Evolutionary conservation across 2,113 vertebrate genomes (phyloP), one percentile per base, ranked within the genome.

Genomic region (Cardinalis cardinalis): DNA sequence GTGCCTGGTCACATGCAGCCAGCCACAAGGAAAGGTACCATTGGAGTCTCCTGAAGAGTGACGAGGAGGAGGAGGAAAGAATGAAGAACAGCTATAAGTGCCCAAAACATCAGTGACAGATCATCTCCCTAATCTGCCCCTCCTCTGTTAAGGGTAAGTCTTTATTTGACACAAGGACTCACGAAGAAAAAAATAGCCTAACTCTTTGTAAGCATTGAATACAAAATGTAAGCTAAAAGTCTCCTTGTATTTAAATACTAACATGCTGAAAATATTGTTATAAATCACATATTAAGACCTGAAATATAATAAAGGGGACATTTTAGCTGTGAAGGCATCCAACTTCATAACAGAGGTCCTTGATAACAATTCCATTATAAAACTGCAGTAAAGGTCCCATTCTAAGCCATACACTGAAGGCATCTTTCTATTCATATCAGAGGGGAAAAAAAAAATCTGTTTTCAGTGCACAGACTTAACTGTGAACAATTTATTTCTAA

Each of bases 61-160:
- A 26, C 81, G 32, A 8, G 9, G 4, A 18, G 8, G 7, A 15
- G 10, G 1, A 20, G 5, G 14, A 15, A 18, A 66, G 36, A 84
- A 63, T 20, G 5, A 8, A 51, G 11, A 70, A 68, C 28, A 58
- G 4, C 9, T 58, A 16, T 19, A 84, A 46, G 63, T 44, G 7
- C 8, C 40, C 1, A 6, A 68, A 83, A 29, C 0, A 0, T 68
- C 36, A 51, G 1, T 9, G 9, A 32, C 8, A 44, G 24, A 84
- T 48, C 18, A 36, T 12, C 18, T 59, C 31, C 28, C 31, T 52
- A 55, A 74, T 5, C 5, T 40, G 6, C 3, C 6, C 7, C 6
- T 48, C 17, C 14, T 23, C 61, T 72, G 2, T 28, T 60, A 46
- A 56, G 12, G n/a, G 10, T 29, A 56, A 55, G 17, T n/a, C 28